Evolutionary conservation across 2,113 vertebrate species (phyloP), one percentile per base, ranked within the genome.

Genomic region (Lasiurus borealis): DNA sequence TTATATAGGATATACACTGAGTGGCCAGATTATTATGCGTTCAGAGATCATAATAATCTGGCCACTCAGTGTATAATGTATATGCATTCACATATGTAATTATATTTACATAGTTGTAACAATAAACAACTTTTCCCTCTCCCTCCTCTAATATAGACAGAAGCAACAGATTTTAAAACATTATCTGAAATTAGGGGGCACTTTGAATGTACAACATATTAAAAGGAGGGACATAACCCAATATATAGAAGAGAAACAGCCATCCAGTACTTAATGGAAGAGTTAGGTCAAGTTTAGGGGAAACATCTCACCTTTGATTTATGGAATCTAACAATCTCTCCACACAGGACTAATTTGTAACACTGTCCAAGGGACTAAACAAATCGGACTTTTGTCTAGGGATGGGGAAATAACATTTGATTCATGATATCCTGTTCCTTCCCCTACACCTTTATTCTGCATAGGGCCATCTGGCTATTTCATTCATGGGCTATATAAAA

Each of bases 151-250:
- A 54, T 46, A 48, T 6, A 50, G 14, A 85, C 64, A 84, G 44
- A 69, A 23, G 4, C 48, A 85, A 85, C 19, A 44, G 16, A 80
- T 66, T 75, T 82, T 82, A 85, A 93, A 97, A 91, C 11, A 40
- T 54, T 12, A 31, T 29, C 23, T 80, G 19, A 82, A 88, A 78
- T 76, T 62, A 66, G 18, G 12, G 13, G 13, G 2, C 19, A 52
- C 23, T 68, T 50, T 62, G 18, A 69, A 87, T 36, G 4, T 1
- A 27, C 2, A 54, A 31, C 19, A 25, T 69, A 57, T 82, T 21
- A 18, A 76, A 83, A 73, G 59, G 21, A 76, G 7, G 15, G 3
- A 81, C 64, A 54, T 46, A 80, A 46, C 13, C 19, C 62, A 73
- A 50, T 14, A 80, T 27, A 10, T 50, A 44, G 15, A 69, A 86